Evolutionary conservation across 2,888 invertebrate species (phyloP).

Genomic region (Eudasyphora cyanicolor): DNA sequence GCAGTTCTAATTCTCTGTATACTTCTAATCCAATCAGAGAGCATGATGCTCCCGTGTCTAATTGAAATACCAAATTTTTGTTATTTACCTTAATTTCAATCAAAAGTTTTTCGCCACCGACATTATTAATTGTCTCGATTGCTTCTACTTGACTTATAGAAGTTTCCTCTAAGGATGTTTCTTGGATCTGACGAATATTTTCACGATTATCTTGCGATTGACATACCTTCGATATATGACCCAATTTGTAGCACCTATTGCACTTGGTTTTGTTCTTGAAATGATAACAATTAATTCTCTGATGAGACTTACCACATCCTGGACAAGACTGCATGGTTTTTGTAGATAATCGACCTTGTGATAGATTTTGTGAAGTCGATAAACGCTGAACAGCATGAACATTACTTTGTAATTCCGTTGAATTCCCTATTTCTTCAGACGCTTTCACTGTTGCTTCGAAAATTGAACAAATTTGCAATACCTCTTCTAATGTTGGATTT

Average conservation of each 20-base stretch:
- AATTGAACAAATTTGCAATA: too few relatives aligned
- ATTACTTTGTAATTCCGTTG: not conserved
- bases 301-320: slow-evolving; percentile 37
- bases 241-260: slow-evolving; percentile 26
- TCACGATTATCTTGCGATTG: too few relatives aligned
- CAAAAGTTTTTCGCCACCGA: slow-evolving; percentile 23
- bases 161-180: not conserved
- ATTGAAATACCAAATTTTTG: too few relatives aligned
- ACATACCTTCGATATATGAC: slow-evolving; percentile 51
- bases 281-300: slow-evolving; percentile 14
- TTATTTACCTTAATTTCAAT: slow-evolving; percentile 34
- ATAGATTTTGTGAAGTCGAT: not conserved
- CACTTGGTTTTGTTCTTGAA: slow-evolving; percentile 32
- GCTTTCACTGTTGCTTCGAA: too few relatives aligned
- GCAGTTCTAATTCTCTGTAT: too few relatives aligned
- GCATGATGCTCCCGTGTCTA: too few relatives aligned
- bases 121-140: not conserved
- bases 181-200: not conserved
- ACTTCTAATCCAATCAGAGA: too few relatives aligned
- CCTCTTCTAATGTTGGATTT: slow-evolving; percentile 44
- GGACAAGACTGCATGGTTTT: slow-evolving; percentile 26
- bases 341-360: not conserved
- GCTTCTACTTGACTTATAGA: not conserved
- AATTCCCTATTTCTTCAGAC: too few relatives aligned
- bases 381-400: not conserved